Evolutionary conservation across 37 sponge, comb jelly and placozoan genomes (phyloP), one percentile per base, ranked within the genome.

Genomic region (Tethya wilhelma): DNA sequence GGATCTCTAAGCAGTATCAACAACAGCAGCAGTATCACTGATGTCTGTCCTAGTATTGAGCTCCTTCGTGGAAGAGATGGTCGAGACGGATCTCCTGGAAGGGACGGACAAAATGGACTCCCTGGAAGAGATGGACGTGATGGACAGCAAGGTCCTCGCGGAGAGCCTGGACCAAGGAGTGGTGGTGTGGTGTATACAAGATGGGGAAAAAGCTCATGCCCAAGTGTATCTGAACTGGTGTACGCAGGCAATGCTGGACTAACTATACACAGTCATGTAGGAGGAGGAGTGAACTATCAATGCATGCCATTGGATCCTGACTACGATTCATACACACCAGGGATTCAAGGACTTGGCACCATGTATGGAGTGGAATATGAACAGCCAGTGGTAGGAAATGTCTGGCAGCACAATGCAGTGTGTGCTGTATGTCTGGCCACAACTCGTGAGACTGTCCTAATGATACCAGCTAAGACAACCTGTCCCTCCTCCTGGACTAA

Each of bases 331-430:
- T 78, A 72, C 62, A n/a, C 1, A 37, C 25, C 73, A 36, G 79
- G 73, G 22, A 43, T 71, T n/a, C 79, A 78, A 46, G 67, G 57
- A 14, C 1, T 22, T n/a, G 53, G 46, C 22, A 40, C 49, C 44
- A 2, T 86, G 53, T 71, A 71, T 71, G 79, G 86, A 1, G 64
- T 63, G 26, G 86, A 86, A 49, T 86, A 71, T 86, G 73, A 86
- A 64, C 31, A 28, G 31, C 79, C 79, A 70, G 33, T 64, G 11
- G 28, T 14, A 11, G 28, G 11, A 25, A n/a, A 64, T 23, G 0
- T 38, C 53, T 25, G 67, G 17, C 58, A 56, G n/a, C n/a, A n/a
- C 49, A 72, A 78, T 69, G 69, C 75, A 5, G 75, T 75, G 2
- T 86, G 86, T 86, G 73, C 79, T 31, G 79, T 86, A 34, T 78